These are phyloP conservation scores for Drosophila birchii DNA, from an alignment of 2,888 invertebrate genomes.

Conservation along the genomic window DNA sequence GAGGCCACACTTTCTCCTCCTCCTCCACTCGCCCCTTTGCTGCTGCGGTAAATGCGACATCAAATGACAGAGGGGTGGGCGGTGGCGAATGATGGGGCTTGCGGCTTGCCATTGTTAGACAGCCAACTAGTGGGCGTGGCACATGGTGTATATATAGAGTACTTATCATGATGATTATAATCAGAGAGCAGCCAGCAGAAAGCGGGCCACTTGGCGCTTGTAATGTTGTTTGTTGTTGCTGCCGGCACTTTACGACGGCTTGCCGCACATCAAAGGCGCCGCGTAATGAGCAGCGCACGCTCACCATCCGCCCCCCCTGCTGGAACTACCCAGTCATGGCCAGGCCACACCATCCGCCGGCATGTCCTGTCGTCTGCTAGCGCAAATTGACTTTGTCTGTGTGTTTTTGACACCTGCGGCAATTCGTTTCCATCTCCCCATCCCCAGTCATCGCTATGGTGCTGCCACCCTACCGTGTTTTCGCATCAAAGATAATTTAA, in stretches of 20 bases:
- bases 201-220: slow-evolving; percentile 73
- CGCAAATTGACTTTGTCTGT: slow-evolving; percentile 78
- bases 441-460: not conserved
- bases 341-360: slow-evolving; percentile 6
- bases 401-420: slow-evolving; percentile 79
- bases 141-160: slow-evolving; percentile 31
- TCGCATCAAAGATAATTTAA: slow-evolving; percentile 78
- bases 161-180: slow-evolving; percentile 74
- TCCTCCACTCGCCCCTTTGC: not conserved
- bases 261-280: slow-evolving; percentile 78
- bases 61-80: slow-evolving; percentile 25
- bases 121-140: slow-evolving; percentile 45
- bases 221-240: slow-evolving; percentile 62
- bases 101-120: slow-evolving; percentile 58
- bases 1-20: not conserved
- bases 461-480: slow-evolving; percentile 27
- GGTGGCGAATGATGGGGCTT: slow-evolving; percentile 20
- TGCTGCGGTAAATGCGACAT: slow-evolving; percentile 40
- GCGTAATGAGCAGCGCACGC: slow-evolving; percentile 77
- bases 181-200: slow-evolving; percentile 57
- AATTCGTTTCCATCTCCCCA: slow-evolving; percentile 70
- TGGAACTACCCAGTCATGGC: slow-evolving; percentile 21
- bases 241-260: slow-evolving; percentile 76
- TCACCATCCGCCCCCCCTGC: slow-evolving; percentile 33
- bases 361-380: slow-evolving; percentile 52